Base-by-base conservation (phyloP, 1,140 invertebrate species). In the Heliconius hewitsoni region DNA sequence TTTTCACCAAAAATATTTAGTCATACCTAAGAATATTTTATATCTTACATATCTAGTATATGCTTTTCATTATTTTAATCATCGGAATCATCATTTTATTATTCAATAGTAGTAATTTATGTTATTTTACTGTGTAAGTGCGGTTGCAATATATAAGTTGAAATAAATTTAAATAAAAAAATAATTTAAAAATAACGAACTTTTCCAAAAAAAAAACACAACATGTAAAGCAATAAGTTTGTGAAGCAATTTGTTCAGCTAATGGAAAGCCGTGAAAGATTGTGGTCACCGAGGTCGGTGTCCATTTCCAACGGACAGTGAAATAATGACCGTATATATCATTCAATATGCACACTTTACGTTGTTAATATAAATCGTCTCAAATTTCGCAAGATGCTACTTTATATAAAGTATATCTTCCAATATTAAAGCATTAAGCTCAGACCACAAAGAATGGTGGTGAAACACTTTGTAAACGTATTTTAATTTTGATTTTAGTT, bases 231-330 rank as follows among this genome's bases (percentile, higher is more conserved):
- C 74, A 55, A 86, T 84, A 86, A 87, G 74, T 85, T 86, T 85
- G 82, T 82, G 23, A 37, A 66, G 86, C 90, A 87, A 92, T 92
- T 90, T 90, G 84, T 92, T 84, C 79, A 76, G 86, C 82, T 91
- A 90, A 90, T 89, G 87, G 86, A 85, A 80, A 37, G 81, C 76
- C 78, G 46, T 88, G 88, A 90, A 87, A 87, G 86, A 90, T 89
- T 66, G 86, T 87, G 87, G 88, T 89, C 87, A 78, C 78, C 72
- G 80, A 82, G 88, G 86, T 84, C 84, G 85, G 89, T 85, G 83
- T 90, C 88, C 86, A 78, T 82, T 89, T 86, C 84, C 82, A 73
- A n/a, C 74, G 79, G 84, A 88, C 84, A 84, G 83, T 87, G 76
- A 86, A 85, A 87, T 89, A 89, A 87, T 86, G 86, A 77, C 71